Evolutionary conservation across 2,888 invertebrate species (phyloP).

Genomic region (Coleophora deauratella): DNA sequence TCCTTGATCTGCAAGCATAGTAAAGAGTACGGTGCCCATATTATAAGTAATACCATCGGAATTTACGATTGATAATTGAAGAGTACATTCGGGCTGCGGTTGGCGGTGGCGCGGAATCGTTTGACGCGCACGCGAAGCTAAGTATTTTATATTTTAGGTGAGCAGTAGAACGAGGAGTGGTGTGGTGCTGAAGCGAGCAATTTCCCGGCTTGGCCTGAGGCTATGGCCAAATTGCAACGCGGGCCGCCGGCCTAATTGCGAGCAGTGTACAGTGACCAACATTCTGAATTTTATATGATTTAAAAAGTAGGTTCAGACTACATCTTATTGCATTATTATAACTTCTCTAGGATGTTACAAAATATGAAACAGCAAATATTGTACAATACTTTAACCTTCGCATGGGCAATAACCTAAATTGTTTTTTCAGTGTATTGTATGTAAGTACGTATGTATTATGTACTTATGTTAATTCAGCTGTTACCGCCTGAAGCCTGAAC

Average conservation of each 20-base stretch:
- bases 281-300: background rate
- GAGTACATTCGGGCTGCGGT: slow-evolving; percentile 49
- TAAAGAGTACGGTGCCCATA: background rate
- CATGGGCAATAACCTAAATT: too few species aligned
- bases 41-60: slow-evolving; percentile 40
- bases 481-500: too few species aligned
- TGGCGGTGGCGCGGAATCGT: slow-evolving; percentile 22
- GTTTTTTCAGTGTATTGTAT: too few species aligned
- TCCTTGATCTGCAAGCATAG: background rate
- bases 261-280: slow-evolving; percentile 20
- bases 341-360: too few species aligned
- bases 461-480: too few species aligned
- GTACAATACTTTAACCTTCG: too few species aligned
- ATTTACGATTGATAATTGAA: slow-evolving; percentile 70
- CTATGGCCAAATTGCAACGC: slow-evolving; percentile 58
- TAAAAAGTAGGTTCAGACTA: too few species aligned
- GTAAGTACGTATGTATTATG: too few species aligned
- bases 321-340: too few species aligned
- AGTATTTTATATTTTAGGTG: slow-evolving; percentile 4
- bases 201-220: slow-evolving; percentile 55
- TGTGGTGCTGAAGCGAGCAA: slow-evolving; percentile 24
- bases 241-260: slow-evolving; percentile 60
- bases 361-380: too few species aligned
- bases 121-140: slow-evolving; percentile 47
- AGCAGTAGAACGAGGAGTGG: slow-evolving; percentile 17